Conservation (phyloP, 2,888 invertebrate genomes). For the Prenolepis imparis region DNA sequence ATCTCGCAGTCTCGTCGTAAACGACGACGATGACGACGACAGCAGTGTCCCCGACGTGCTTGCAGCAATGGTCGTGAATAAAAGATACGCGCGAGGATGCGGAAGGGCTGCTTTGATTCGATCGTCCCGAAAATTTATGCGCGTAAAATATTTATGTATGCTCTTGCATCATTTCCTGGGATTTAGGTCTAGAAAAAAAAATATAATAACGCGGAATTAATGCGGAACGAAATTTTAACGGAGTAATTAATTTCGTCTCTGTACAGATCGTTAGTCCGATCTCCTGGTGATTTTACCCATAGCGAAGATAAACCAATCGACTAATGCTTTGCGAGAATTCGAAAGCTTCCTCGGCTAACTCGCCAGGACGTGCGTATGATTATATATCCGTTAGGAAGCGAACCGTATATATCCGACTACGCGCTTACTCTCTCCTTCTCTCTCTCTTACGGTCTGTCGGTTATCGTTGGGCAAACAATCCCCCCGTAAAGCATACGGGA, state of each 20-base stretch:
- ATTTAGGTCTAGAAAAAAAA: background rate
- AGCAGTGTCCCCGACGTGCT: conserved; percentile 41
- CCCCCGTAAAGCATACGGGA: background rate
- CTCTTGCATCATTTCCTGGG: background rate
- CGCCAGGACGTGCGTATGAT: conserved; percentile 3
- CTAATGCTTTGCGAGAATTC: conserved; percentile 13
- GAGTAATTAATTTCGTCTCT: conserved; percentile 44
- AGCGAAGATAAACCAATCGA: conserved; percentile 40
- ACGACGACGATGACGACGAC: conserved; percentile 19
- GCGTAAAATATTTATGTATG: background rate
- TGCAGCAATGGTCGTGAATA: conserved; percentile 41
- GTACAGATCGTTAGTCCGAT: background rate
- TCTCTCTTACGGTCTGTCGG: background rate
- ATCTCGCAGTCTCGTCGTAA: conserved; percentile 44
- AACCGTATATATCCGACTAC: background rate
- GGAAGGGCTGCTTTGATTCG: conserved; percentile 12
- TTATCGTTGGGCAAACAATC: conserved; percentile 22
- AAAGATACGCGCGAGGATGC: conserved; percentile 39
- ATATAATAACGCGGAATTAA: background rate
- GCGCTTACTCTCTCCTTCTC: background rate
- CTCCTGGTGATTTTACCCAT: conserved; percentile 3
- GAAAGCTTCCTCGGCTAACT: background rate
- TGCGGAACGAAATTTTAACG: conserved; percentile 16
- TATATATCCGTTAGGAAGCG: conserved; percentile 4
- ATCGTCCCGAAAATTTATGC: background rate